Percentiles rank a stretch among this genome's conserved stretches.
phyloP scores from a whole-genome alignment of 2,797 vertebrate genomes.

The Helicolenus hilgendorfi region DNA sequence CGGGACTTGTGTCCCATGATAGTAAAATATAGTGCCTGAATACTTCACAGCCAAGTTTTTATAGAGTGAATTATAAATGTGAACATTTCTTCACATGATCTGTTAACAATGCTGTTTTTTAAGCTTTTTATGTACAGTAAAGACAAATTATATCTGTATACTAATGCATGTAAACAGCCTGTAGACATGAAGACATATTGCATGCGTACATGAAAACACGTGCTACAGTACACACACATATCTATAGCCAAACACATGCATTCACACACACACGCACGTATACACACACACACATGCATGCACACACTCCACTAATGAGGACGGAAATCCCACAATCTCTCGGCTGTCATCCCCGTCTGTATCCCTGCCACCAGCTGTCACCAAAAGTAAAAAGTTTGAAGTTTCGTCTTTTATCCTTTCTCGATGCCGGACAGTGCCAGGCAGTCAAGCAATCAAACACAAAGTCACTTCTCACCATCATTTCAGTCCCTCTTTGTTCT shows the following conservation, averaged over 20 bases:
- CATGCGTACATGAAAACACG: background rate
- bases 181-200: background rate
- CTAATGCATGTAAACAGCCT: background rate
- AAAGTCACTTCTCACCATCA: conserved; percentile 28
- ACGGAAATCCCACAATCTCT: conserved; percentile 54
- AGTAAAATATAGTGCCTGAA: background rate
- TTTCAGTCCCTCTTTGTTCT: conserved; percentile 23
- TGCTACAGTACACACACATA: background rate
- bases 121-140: background rate
- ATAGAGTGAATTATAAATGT: background rate
- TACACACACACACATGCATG: background rate
- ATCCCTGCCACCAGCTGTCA: conserved; percentile 68
- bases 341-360: conserved; percentile 58
- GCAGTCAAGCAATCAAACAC: conserved; percentile 53
- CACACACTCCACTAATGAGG: conserved; percentile 74
- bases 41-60: background rate
- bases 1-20: background rate
- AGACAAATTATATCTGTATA: background rate
- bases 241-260: background rate
- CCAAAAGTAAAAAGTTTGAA: conserved; percentile 65
- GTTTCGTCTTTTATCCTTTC: conserved; percentile 62
- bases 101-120: background rate
- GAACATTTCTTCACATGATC: background rate
- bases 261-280: background rate
- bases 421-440: conserved; percentile 41